Conservation (phyloP, 1,140 invertebrate genomes). For the Pachyrhynchus sulphureomaculatus region DNA sequence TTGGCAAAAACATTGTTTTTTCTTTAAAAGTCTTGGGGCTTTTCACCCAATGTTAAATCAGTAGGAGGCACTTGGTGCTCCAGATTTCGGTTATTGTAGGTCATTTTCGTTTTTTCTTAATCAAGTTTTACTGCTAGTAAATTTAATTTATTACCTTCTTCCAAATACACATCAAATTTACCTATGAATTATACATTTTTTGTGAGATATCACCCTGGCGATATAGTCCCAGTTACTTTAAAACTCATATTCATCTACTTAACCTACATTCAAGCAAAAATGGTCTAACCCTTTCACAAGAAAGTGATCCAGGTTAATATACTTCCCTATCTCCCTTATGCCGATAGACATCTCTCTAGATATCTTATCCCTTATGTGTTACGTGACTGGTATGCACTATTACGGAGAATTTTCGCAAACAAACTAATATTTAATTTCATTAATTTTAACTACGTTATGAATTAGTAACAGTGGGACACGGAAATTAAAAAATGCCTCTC, state of each 20-base stretch:
- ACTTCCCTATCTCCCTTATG: conserved; percentile 3
- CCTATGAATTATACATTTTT: neutral
- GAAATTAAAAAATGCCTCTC: too few relatives aligned
- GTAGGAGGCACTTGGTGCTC: too few relatives aligned
- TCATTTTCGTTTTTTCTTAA: too few relatives aligned
- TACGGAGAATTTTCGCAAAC: neutral
- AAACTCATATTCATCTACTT: neutral
- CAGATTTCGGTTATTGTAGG: too few relatives aligned
- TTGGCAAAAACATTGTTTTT: too few relatives aligned
- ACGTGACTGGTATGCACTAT: conserved; percentile 3
- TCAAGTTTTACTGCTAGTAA: too few relatives aligned
- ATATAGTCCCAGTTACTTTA: neutral
- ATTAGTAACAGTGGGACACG: too few relatives aligned
- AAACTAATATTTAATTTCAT: too few relatives aligned
- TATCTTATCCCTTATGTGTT: conserved; percentile 8
- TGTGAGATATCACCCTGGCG: neutral
- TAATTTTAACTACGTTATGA: too few relatives aligned
- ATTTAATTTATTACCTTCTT: too few relatives aligned
- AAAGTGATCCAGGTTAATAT: conserved; percentile 5
- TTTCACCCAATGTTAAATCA: too few relatives aligned
- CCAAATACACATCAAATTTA: neutral
- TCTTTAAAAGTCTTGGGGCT: too few relatives aligned
- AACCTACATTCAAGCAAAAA: neutral
- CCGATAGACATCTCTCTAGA: conserved; percentile 2
- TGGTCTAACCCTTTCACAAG: conserved; percentile 1